A percentile compares a stretch with the other conserved stretches of the same genome.
These are phyloP conservation scores for Lissonota sp. DNA, from an alignment of 2,888 invertebrate species.

Conservation along the genomic window DNA sequence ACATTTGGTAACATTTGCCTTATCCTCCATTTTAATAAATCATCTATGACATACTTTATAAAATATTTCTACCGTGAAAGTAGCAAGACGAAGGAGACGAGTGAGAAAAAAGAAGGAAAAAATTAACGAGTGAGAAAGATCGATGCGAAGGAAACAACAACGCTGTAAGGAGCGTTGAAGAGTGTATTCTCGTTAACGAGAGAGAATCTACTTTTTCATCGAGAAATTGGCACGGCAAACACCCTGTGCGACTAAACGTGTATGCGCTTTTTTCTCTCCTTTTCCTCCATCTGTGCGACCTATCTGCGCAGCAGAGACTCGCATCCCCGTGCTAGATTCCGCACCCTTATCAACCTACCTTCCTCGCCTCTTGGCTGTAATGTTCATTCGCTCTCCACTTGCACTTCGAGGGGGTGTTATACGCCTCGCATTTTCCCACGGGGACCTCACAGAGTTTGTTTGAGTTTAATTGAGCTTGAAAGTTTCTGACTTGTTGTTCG, in stretches of 20 bases:
- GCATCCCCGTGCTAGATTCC: constrained; percentile 29
- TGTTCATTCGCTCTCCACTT: constrained; percentile 44
- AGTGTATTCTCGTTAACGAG: constrained; percentile 47
- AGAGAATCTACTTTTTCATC: constrained; percentile 60
- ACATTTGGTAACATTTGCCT: too few species aligned
- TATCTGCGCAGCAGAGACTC: constrained; percentile 17
- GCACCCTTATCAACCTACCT: constrained; percentile 12
- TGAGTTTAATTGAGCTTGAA: constrained; percentile 78
- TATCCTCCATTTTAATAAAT: too few species aligned
- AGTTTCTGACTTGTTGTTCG: constrained; percentile 76
- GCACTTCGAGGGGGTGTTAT: constrained; percentile 18
- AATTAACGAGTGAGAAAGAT: constrained; percentile 1
- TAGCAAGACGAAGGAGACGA: not conserved
- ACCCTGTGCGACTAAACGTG: constrained; percentile 64
- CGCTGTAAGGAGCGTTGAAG: constrained; percentile 47
- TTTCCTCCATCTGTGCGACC: constrained; percentile 17
- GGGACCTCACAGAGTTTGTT: constrained; percentile 73
- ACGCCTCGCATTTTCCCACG: constrained; percentile 39
- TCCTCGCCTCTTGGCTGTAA: constrained; percentile 5
- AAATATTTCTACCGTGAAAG: too few species aligned
- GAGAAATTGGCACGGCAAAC: constrained; percentile 68
- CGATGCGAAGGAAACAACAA: not conserved
- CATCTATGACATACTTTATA: too few species aligned
- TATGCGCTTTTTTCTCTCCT: constrained; percentile 37
- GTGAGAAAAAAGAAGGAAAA: constrained; percentile 1